Conservation (phyloP, 2,888 invertebrate genomes). For the Penaeus monodon region DNA sequence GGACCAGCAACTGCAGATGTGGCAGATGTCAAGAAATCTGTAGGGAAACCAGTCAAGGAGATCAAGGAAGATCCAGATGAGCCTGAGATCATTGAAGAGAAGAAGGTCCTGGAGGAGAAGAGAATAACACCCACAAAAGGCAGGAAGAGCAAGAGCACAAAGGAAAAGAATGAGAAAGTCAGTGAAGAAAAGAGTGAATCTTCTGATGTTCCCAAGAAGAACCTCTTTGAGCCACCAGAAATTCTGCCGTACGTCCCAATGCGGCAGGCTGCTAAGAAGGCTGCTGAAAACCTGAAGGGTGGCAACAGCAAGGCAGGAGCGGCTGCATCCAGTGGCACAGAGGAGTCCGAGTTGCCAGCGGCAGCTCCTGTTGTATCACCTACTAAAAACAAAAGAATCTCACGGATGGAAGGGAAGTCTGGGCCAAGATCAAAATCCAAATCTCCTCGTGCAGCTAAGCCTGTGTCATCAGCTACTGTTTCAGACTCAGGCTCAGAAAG, state of each 20-base stretch:
- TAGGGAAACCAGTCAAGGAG: slow-evolving; percentile 9
- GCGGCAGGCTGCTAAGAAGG: slow-evolving; percentile 90
- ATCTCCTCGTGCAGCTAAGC: slow-evolving; percentile 46
- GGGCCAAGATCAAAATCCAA: slow-evolving; percentile 46
- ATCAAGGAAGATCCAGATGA: slow-evolving; percentile 44
- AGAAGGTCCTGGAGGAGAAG: slow-evolving; percentile 49
- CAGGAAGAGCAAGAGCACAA: slow-evolving; percentile 46
- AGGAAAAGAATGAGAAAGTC: slow-evolving; percentile 41
- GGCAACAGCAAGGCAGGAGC: slow-evolving; percentile 29
- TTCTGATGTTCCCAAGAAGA: slow-evolving; percentile 68
- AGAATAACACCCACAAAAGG: slow-evolving; percentile 45
- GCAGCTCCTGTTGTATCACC: slow-evolving; percentile 26
- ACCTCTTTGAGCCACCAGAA: slow-evolving; percentile 76
- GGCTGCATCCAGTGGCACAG: slow-evolving; percentile 15
- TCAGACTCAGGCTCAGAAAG: slow-evolving; percentile 59
- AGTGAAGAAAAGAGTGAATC: slow-evolving; percentile 33
- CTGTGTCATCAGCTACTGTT: slow-evolving; percentile 13
- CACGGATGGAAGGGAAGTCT: slow-evolving; percentile 31
- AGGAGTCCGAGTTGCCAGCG: slow-evolving; percentile 24
- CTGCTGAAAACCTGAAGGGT: slow-evolving; percentile 77
- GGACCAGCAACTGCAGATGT: slow-evolving; percentile 14
- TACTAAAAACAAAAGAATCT: slow-evolving; percentile 45
- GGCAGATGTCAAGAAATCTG: slow-evolving; percentile 26
- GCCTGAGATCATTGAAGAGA: slow-evolving; percentile 26
- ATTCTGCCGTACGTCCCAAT: slow-evolving; percentile 83